Conservation (phyloP, 2,113 vertebrate genomes). For the Syngnathus typhle region DNA sequence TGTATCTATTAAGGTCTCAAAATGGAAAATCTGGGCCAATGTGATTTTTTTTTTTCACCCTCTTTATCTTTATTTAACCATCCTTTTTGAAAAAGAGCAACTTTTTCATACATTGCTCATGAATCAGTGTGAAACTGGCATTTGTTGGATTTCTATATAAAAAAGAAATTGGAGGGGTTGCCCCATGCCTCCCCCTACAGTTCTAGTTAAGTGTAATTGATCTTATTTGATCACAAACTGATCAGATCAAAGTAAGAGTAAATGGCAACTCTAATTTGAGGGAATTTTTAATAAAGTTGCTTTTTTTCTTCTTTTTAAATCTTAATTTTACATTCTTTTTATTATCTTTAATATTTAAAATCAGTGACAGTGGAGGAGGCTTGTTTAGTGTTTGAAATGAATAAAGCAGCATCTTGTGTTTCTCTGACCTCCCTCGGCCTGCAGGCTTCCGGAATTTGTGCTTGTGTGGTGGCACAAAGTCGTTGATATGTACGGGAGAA, state of each 20-base stretch:
- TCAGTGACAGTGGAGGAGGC: too few species aligned
- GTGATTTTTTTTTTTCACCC: slow-evolving; percentile 33
- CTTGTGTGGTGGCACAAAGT: slow-evolving; percentile 56
- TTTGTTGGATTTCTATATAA: background rate
- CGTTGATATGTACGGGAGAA: slow-evolving; percentile 76
- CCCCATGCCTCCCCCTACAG: background rate
- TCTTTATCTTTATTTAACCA: slow-evolving; percentile 60
- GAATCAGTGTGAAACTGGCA: background rate
- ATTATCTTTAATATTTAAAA: too few species aligned
- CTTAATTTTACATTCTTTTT: too few species aligned
- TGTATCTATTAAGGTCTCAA: slow-evolving; percentile 24
- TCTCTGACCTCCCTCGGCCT: slow-evolving; percentile 58
- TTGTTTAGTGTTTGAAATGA: background rate
- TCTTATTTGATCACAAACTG: too few species aligned
- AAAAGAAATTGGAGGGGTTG: background rate
- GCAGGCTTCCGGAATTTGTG: background rate
- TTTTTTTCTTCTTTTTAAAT: too few species aligned
- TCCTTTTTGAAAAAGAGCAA: slow-evolving; percentile 42
- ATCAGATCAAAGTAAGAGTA: too few species aligned
- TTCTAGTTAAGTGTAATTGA: background rate
- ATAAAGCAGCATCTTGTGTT: slow-evolving; percentile 71
- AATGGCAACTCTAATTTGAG: too few species aligned
- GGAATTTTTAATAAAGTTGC: too few species aligned
- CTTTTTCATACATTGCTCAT: background rate
- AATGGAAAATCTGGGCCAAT: slow-evolving; percentile 11